Percentiles rank a stretch among this genome's conserved stretches.
Conservation (phyloP, 2,113 vertebrate species). For the Calyptommatus sinebrachiatus region DNA sequence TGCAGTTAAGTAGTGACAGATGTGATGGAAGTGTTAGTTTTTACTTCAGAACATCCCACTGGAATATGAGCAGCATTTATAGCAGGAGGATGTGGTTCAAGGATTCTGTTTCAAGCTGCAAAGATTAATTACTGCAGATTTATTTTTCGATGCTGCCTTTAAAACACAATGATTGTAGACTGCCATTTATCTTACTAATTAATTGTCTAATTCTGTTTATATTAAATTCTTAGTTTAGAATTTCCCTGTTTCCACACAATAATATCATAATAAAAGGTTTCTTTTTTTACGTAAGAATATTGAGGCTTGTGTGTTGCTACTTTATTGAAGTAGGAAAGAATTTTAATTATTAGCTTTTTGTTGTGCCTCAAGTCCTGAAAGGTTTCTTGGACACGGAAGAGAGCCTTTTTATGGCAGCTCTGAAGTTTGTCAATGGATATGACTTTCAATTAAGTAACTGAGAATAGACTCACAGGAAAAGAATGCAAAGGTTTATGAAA, state of each 20-base stretch:
- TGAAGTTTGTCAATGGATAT: constrained; percentile 78
- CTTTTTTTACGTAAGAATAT: constrained; percentile 21
- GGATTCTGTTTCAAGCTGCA: not conserved
- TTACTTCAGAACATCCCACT: not conserved
- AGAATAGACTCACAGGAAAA: constrained; percentile 73
- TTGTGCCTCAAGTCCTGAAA: constrained; percentile 73
- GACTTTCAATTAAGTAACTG: constrained; percentile 75
- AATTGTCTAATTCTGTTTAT: constrained; percentile 58
- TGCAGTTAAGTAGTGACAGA: not conserved
- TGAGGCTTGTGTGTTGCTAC: constrained; percentile 60
- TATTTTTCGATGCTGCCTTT: not conserved
- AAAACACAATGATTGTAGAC: not conserved
- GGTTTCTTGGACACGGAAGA: constrained; percentile 70
- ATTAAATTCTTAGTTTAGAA: constrained; percentile 57
- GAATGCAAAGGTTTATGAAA: constrained; percentile 82
- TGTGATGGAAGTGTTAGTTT: not conserved
- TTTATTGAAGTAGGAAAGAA: constrained; percentile 53
- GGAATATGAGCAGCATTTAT: not conserved
- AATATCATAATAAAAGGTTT: constrained; percentile 61
- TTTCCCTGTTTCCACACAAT: constrained; percentile 54
- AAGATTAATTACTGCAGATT: not conserved
- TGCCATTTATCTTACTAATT: not conserved
- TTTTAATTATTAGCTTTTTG: constrained; percentile 78
- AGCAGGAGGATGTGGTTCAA: not conserved
- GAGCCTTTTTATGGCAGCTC: constrained; percentile 72